Conservation (phyloP, 1,140 invertebrate species). For the Heliconius congener region DNA sequence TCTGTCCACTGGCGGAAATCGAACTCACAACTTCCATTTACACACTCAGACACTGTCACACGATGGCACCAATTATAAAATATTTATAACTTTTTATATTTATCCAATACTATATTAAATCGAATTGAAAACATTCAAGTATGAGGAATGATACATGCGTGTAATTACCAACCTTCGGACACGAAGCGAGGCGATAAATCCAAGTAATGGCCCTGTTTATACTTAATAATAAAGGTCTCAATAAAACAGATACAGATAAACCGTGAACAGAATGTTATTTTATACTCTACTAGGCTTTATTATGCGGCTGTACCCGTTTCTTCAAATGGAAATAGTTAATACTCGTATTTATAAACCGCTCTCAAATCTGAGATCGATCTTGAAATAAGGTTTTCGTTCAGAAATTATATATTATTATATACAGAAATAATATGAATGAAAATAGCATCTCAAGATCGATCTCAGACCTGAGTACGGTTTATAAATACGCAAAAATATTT, state of each 20-base stretch:
- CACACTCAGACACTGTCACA: neutral
- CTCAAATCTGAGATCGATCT: too few relatives aligned
- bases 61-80: neutral
- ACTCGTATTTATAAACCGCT: too few relatives aligned
- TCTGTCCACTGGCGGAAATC: neutral
- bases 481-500: too few relatives aligned
- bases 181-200: conserved; percentile 47
- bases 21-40: neutral
- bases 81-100: neutral
- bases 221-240: conserved; percentile 53
- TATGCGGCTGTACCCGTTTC: neutral
- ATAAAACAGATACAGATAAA: conserved; percentile 29
- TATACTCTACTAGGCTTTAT: neutral
- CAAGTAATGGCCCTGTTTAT: conserved; percentile 45
- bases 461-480: too few relatives aligned
- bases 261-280: neutral
- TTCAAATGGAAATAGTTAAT: neutral
- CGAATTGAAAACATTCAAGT: conserved; percentile 24
- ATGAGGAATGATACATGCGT: conserved; percentile 23
- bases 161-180: conserved; percentile 43
- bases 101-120: neutral
- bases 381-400: too few relatives aligned
- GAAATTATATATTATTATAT: too few relatives aligned
- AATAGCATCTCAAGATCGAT: too few relatives aligned
- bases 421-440: too few relatives aligned